A percentile compares a stretch with the other conserved stretches of the same genome.
Conservation (phyloP, 1,140 invertebrate genomes). For the Schmidtea mediterranea region DNA sequence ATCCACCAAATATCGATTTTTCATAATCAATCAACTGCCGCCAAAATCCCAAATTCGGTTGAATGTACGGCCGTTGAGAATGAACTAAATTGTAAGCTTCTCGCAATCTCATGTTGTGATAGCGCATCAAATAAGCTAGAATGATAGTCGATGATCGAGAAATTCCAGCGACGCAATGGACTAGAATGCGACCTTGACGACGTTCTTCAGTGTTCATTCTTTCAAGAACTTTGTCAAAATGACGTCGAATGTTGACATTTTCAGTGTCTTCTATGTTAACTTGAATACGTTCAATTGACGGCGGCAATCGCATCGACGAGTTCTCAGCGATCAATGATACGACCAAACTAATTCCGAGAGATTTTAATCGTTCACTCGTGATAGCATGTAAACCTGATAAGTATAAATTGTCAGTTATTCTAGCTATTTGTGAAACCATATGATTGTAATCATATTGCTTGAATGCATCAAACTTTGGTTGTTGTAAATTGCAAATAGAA, state of each 20-base stretch:
- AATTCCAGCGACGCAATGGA: slow-evolving; percentile 66
- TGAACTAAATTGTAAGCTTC: slow-evolving; percentile 50
- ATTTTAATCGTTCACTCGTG: slow-evolving; percentile 26
- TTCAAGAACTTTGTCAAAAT: slow-evolving; percentile 39
- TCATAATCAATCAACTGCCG: slow-evolving; percentile 50
- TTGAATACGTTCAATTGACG: slow-evolving; percentile 22
- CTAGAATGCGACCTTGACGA: slow-evolving; percentile 41
- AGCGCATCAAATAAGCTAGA: slow-evolving; percentile 61
- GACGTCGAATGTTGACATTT: slow-evolving; percentile 36
- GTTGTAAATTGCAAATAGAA: too few species aligned
- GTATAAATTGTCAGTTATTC: slow-evolving; percentile 33
- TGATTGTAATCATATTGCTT: background rate
- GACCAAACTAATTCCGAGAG: slow-evolving; percentile 37
- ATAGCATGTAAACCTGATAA: slow-evolving; percentile 35
- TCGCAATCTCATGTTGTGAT: slow-evolving; percentile 41
- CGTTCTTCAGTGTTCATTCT: slow-evolving; percentile 14
- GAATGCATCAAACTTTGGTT: too few species aligned
- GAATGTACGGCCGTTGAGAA: slow-evolving; percentile 40
- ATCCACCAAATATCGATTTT: slow-evolving; percentile 31
- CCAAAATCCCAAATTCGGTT: slow-evolving; percentile 67
- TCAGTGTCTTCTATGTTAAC: slow-evolving; percentile 36
- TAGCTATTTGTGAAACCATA: slow-evolving; percentile 20
- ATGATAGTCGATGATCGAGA: slow-evolving; percentile 54
- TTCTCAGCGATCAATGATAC: slow-evolving; percentile 52
- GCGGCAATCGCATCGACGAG: slow-evolving; percentile 43